Conservation (phyloP, 1,140 invertebrate genomes). For the Drusus annulatus region DNA sequence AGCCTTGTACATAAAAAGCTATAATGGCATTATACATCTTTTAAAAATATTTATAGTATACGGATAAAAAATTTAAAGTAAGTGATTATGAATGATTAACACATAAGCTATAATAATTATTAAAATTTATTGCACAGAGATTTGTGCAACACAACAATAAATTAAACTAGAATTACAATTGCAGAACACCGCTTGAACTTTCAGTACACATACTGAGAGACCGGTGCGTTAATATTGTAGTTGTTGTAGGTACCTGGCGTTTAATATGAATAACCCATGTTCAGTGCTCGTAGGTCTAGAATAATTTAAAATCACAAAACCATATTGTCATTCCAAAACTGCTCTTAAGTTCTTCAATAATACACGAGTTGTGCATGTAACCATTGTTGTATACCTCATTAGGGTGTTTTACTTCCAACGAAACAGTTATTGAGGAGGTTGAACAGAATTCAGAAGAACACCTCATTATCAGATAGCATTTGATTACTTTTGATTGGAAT, state of each 20-base stretch:
- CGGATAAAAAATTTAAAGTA: constrained; percentile 37
- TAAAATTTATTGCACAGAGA: constrained; percentile 33
- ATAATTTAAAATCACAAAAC: background rate
- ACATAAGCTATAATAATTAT: constrained; percentile 1
- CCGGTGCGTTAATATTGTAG: too few species aligned
- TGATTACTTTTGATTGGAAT: too few species aligned
- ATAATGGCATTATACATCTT: constrained; percentile 42
- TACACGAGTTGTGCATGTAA: background rate
- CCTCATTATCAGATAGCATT: too few species aligned
- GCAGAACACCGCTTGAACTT: background rate
- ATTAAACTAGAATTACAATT: constrained; percentile 19
- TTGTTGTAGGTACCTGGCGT: too few species aligned
- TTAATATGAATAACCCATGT: background rate
- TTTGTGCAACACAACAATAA: constrained; percentile 31
- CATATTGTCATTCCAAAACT: background rate
- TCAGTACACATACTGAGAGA: too few species aligned
- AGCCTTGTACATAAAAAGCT: constrained; percentile 46
- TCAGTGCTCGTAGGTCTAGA: background rate
- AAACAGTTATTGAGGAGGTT: too few species aligned
- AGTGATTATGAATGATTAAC: constrained; percentile 27
- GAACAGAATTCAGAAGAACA: too few species aligned
- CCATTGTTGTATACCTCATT: too few species aligned
- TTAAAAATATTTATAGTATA: constrained; percentile 19
- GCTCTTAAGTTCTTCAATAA: background rate
- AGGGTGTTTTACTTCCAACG: too few species aligned